These are phyloP conservation scores for Crossocerus cetratus DNA, from an alignment of 2,888 invertebrate species.

Conservation along the genomic window DNA sequence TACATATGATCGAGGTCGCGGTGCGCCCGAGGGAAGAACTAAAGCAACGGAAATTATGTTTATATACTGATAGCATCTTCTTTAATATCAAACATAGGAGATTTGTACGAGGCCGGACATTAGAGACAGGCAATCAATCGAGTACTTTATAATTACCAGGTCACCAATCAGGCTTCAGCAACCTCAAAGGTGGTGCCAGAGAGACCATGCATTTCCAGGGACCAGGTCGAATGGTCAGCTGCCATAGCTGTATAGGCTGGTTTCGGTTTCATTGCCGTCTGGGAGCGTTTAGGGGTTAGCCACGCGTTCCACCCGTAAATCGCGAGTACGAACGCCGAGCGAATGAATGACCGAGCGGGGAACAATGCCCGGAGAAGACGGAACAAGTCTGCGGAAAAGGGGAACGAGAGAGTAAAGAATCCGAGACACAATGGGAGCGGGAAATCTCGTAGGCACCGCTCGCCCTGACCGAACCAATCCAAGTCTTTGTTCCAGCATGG, in stretches of 20 bases:
- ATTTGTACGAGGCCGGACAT: too few relatives aligned
- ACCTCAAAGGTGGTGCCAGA: too few relatives aligned
- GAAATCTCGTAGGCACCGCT: slow-evolving; percentile 22
- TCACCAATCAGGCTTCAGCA: too few relatives aligned
- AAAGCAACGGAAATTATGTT: too few relatives aligned
- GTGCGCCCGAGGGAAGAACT: too few relatives aligned
- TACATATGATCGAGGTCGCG: too few relatives aligned
- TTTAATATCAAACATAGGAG: too few relatives aligned
- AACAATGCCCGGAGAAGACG: neutral
- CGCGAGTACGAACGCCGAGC: slow-evolving; percentile 1
- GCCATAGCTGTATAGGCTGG: neutral
- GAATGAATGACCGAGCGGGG: neutral
- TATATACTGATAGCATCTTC: too few relatives aligned
- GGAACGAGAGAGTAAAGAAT: slow-evolving; percentile 4
- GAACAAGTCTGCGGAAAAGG: neutral
- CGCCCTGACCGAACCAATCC: slow-evolving; percentile 29
- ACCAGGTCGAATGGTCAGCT: too few relatives aligned
- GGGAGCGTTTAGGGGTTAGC: neutral
- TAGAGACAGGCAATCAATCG: too few relatives aligned
- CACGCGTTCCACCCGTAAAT: slow-evolving; percentile 15
- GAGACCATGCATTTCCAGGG: too few relatives aligned
- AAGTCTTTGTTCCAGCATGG: slow-evolving; percentile 45
- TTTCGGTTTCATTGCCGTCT: slow-evolving; percentile 1
- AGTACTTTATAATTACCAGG: too few relatives aligned
- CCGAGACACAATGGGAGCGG: slow-evolving; percentile 3